A percentile compares a stretch with the other conserved stretches of the same genome.
Conservation (phyloP, 1,140 invertebrate species). For the Druon quercuslanigerum region DNA sequence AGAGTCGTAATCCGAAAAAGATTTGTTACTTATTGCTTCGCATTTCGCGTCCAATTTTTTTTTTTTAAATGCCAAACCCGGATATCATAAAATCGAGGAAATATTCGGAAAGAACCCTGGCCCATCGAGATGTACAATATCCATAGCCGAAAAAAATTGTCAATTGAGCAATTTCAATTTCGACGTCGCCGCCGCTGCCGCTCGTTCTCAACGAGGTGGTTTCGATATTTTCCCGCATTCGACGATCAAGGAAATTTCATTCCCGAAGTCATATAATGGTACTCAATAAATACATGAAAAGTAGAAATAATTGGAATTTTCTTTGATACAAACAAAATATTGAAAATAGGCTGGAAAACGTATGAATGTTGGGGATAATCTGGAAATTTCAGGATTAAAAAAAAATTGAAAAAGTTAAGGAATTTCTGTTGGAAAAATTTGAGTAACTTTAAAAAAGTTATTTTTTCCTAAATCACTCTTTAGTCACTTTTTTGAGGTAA, state of each 20-base stretch:
- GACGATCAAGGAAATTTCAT: not conserved
- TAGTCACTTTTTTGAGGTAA: no score
- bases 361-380: no score
- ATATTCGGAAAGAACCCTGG: conserved; percentile 35
- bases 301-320: not conserved
- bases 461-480: no score
- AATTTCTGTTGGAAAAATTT: no score
- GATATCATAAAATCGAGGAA: conserved; percentile 31
- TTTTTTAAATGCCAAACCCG: not conserved
- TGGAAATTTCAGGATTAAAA: no score
- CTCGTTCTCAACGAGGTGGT: conserved; percentile 27
- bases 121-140: conserved; percentile 34
- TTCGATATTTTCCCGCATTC: conserved; percentile 38
- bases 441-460: no score
- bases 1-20: conserved; percentile 8
- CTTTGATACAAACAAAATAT: no score
- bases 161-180: conserved; percentile 46
- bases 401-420: no score
- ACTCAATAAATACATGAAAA: not conserved
- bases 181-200: conserved; percentile 7
- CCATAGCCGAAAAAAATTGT: conserved; percentile 45
- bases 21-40: conserved; percentile 6
- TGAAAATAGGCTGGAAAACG: no score
- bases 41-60: not conserved
- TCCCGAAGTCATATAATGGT: not conserved